phyloP scores from a whole-genome alignment of 2,888 invertebrate species.

The Matsumyia berberina region DNA sequence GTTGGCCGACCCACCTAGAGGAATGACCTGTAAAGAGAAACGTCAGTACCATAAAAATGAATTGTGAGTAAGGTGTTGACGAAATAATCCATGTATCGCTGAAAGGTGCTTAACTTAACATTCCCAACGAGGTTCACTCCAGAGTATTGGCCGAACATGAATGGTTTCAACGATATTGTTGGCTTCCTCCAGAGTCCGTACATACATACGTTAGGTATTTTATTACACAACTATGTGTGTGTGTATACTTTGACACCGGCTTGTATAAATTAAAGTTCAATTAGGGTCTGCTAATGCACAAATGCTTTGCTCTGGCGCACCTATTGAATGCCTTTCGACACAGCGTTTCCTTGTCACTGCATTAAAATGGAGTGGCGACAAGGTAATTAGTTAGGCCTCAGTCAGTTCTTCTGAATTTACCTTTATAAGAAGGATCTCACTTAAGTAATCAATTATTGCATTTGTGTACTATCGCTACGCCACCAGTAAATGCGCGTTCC shows the following conservation, averaged over 20 bases:
- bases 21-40: constrained; percentile 69
- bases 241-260: background rate
- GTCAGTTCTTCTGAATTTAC: background rate
- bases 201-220: background rate
- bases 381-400: constrained; percentile 23
- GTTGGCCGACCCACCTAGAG: constrained; percentile 74
- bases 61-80: constrained; percentile 2
- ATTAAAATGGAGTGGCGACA: constrained; percentile 1
- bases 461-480: background rate
- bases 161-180: constrained; percentile 18
- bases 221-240: background rate
- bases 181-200: background rate
- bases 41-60: background rate
- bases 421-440: constrained; percentile 15
- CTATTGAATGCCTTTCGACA: constrained; percentile 7
- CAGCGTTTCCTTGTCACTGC: background rate
- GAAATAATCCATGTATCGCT: constrained; percentile 26
- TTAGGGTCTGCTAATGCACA: constrained; percentile 8
- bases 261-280: constrained; percentile 19
- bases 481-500: background rate
- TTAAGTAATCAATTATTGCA: constrained; percentile 16
- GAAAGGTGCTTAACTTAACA: constrained; percentile 17
- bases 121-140: background rate
- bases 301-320: constrained; percentile 6
- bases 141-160: constrained; percentile 1